These are phyloP conservation scores for Dreissena rostriformis DNA, from an alignment of 1,140 invertebrate species.

Conservation along the genomic window DNA sequence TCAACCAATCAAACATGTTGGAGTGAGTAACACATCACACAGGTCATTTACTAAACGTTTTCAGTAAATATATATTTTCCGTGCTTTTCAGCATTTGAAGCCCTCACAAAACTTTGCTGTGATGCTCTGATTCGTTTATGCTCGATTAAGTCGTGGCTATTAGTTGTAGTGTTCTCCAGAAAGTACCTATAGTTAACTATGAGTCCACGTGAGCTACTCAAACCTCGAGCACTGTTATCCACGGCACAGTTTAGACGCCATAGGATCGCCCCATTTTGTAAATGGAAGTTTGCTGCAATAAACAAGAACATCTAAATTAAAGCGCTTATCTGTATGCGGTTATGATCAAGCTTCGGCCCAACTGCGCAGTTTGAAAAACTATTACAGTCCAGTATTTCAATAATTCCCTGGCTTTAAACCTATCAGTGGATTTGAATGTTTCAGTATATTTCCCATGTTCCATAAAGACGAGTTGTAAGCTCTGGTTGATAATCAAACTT, in stretches of 20 bases:
- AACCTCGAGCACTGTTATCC: slow-evolving; percentile 86
- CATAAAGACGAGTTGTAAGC: too few species aligned
- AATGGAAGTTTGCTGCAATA: slow-evolving; percentile 69
- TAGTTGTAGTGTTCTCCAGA: slow-evolving; percentile 84
- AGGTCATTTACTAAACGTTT: too few species aligned
- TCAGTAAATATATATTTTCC: too few species aligned
- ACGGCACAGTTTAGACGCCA: slow-evolving; percentile 90
- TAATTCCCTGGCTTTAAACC: too few species aligned
- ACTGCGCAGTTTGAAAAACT: too few species aligned
- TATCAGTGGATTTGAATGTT: too few species aligned
- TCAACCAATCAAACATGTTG: too few species aligned
- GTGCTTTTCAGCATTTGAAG: too few species aligned
- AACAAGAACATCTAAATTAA: neutral
- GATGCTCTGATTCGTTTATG: slow-evolving; percentile 84
- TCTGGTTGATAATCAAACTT: too few species aligned
- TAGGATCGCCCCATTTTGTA: slow-evolving; percentile 89
- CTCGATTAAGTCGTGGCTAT: slow-evolving; percentile 86
- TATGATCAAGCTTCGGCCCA: neutral
- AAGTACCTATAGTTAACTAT: slow-evolving; percentile 92
- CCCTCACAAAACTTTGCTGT: slow-evolving; percentile 76
- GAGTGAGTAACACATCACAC: too few species aligned
- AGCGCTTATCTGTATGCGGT: neutral
- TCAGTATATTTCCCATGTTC: too few species aligned
- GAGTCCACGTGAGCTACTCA: slow-evolving; percentile 88
- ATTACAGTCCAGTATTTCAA: too few species aligned